These are phyloP conservation scores for Danio rerio DNA, from an alignment of 2,113 vertebrate genomes.

Conservation along the genomic window GRCz12tu NC_133185.1:37614001-37614500, in stretches of 20 bases:
- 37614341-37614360: too few species aligned
- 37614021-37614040: background rate
- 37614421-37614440: too few species aligned
- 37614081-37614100: slow-evolving; percentile 37
- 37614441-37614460: too few species aligned
- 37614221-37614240: background rate
- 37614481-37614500: too few species aligned
- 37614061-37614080: background rate
- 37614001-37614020: background rate
- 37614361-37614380: too few species aligned
- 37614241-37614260: background rate
- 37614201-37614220: background rate
- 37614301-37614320: background rate
- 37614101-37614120: slow-evolving; percentile 56
- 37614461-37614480: too few species aligned
- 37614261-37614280: background rate
- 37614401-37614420: too few species aligned
- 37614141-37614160: slow-evolving; percentile 6
- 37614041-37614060: background rate
- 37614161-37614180: background rate
- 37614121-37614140: slow-evolving; percentile 51
- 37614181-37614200: too few species aligned
- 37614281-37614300: background rate
- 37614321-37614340: background rate
- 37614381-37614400: too few species aligned